Evolutionary conservation across 2,113 vertebrate genomes (phyloP).

Genomic region (Phylloscopus whistleri): DNA sequence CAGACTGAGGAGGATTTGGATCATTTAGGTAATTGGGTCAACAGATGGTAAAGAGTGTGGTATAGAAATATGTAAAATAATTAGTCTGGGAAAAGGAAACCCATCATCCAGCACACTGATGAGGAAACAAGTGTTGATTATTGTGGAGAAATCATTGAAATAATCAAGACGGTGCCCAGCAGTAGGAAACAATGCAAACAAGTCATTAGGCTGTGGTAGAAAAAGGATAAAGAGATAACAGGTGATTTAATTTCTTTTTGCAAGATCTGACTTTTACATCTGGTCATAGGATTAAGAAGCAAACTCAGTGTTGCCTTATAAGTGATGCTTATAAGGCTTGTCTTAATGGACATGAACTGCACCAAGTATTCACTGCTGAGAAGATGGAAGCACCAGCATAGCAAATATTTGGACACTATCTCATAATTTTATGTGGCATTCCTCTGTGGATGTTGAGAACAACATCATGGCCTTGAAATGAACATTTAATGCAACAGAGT

Average conservation of each 20-base stretch:
- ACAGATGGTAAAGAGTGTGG: constrained; percentile 7
- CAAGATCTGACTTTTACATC: not conserved
- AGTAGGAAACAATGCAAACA: constrained; percentile 3
- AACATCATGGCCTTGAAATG: not conserved
- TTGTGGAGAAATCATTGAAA: not conserved
- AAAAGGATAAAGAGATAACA: constrained; percentile 5
- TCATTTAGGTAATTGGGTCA: constrained; percentile 33
- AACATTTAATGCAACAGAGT: not conserved
- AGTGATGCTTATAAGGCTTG: not conserved
- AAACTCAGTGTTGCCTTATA: not conserved
- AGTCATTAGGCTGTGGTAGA: not conserved
- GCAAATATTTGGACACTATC: not conserved
- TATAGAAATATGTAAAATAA: constrained; percentile 42
- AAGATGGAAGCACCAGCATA: not conserved
- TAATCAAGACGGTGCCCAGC: not conserved
- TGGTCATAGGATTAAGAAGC: not conserved
- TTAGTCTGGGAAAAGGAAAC: constrained; percentile 21
- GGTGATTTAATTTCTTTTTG: constrained; percentile 7
- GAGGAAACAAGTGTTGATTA: not conserved
- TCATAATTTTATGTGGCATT: not conserved
- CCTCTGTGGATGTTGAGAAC: not conserved
- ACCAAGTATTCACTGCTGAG: not conserved
- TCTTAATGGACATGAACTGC: not conserved
- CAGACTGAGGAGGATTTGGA: constrained; percentile 14
- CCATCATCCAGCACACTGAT: not conserved